These are phyloP conservation scores for Halcyon smyrnensis DNA, from an alignment of 2,797 vertebrate species.

Conservation along the genomic window DNA sequence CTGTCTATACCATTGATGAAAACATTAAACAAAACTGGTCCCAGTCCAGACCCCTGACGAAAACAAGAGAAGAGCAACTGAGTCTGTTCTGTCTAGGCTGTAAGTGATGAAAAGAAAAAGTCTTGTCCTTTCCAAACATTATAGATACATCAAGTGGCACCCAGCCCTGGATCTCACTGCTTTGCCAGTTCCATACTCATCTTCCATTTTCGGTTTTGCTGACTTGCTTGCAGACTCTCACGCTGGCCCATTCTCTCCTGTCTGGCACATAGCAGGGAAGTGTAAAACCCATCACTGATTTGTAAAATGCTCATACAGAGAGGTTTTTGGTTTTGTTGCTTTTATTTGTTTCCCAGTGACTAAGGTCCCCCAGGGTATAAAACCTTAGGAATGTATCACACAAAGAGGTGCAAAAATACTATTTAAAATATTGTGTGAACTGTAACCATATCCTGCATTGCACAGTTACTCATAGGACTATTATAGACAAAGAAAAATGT, in stretches of 20 bases:
- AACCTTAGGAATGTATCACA: background rate
- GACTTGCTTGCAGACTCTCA: background rate
- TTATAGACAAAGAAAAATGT: background rate
- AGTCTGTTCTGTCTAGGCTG: background rate
- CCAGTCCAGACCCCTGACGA: background rate
- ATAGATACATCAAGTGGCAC: background rate
- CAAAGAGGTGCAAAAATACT: background rate
- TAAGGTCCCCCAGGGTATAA: background rate
- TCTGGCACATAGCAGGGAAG: background rate
- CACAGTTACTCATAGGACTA: background rate
- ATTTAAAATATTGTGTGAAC: background rate
- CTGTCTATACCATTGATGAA: no score
- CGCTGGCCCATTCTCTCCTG: background rate
- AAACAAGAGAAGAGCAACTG: background rate
- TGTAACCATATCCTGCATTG: background rate
- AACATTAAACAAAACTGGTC: no score
- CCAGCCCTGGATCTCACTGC: background rate
- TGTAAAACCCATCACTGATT: background rate
- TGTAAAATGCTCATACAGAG: background rate
- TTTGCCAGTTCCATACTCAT: background rate
- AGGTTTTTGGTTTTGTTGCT: background rate
- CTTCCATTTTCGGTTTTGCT: background rate
- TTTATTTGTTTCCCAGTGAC: background rate
- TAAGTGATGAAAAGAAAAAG: background rate
- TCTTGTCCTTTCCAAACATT: background rate